Base-by-base conservation (phyloP, 2,113 vertebrate species). In the Hippocampus mohnikei region DNA sequence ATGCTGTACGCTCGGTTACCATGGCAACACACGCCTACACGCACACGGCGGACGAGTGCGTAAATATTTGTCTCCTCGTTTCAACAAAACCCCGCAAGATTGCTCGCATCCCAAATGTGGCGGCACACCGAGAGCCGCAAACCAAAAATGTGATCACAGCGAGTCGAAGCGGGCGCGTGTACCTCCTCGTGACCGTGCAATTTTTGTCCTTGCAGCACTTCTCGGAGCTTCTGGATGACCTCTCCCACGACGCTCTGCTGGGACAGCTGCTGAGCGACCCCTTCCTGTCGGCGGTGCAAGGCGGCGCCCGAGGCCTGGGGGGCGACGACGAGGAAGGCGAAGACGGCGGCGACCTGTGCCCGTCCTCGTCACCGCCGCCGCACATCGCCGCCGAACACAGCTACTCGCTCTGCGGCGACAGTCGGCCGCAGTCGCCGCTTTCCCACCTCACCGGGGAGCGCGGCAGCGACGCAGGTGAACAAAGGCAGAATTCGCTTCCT, bases 371-470 rank as follows among this genome's bases (percentile, higher is more conserved):
- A 0, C 93, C 94, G 0, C 95, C 95, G 0, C 97, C 97, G 3
- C 96, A 96, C 91, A 98, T 99, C 88, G 95, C 97, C 68, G 94
- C 95, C 0, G 97, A 99, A 40, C 97, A 99, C 90, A 98, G 96
- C 90, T 99, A 99, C 84, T 99, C 97, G 2, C 93, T 99, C 64
- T 94, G 96, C 0, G 97, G 96, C 0, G 97, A 98, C 88, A 96
- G 96, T 1, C 87, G 95, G 0, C 95, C 94, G 0, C 97, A 96
- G 89, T 98, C 97, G 0, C 97, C 96, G 0, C 90, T 98, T 81
- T 94, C 94, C 4, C 96, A 98, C 71, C 90, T 94, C 56, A 91
- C 95, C 0, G 83, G 93, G 0, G 93, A 95, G 8, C 94, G 93
- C 56, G 93, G 89, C 89, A 95, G 95, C 2, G 94, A 94, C 40